phyloP scores from a whole-genome alignment of 2,797 vertebrate species.

The Liasis olivaceus region DNA sequence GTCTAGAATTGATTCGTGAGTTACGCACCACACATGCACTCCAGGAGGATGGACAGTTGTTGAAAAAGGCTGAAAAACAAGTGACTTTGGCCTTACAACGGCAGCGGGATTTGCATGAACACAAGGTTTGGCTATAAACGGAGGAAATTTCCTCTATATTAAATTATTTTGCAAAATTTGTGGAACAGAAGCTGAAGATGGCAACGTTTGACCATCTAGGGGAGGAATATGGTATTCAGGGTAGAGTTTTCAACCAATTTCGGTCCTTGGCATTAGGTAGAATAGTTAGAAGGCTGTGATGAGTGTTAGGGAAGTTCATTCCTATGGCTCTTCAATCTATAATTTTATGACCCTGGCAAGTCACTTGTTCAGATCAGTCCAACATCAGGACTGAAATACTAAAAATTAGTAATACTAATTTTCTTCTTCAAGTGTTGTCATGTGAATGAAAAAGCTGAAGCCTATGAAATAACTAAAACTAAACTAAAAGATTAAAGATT shows the following conservation, averaged over 20 bases:
- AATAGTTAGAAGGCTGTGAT: neutral
- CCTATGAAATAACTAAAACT: neutral
- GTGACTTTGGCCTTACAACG: slow-evolving; percentile 74
- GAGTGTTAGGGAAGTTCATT: neutral
- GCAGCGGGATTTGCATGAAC: slow-evolving; percentile 72
- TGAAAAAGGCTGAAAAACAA: slow-evolving; percentile 78
- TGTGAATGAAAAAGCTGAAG: neutral
- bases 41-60: slow-evolving; percentile 79
- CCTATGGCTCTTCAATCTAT: neutral
- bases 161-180: neutral
- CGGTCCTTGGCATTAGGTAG: neutral
- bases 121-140: slow-evolving; percentile 73
- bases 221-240: neutral
- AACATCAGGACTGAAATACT: neutral
- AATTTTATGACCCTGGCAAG: neutral
- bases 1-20: slow-evolving; percentile 84
- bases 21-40: slow-evolving; percentile 83
- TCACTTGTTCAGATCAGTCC: neutral
- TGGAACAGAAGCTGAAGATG: neutral
- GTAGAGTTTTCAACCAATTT: neutral
- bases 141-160: neutral
- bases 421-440: neutral
- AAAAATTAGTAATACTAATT: neutral
- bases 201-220: neutral
- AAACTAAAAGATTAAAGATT: neutral